Percentiles rank a stretch among this genome's conserved stretches.
These are phyloP conservation scores for Pygocentrus nattereri DNA, from an alignment of 2,797 vertebrate genomes.

Conservation along the genomic window DNA sequence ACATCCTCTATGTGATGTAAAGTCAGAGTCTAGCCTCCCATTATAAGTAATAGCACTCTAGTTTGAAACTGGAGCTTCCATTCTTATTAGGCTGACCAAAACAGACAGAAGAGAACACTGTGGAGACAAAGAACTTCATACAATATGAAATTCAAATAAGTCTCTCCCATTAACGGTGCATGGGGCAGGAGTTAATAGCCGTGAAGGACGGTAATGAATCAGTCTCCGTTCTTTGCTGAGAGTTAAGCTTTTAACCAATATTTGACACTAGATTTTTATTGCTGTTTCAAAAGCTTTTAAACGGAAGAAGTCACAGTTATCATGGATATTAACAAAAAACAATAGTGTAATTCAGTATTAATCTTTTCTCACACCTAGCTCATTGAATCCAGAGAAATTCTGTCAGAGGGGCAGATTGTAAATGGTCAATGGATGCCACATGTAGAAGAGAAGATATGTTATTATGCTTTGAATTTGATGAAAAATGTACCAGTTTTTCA, in stretches of 20 bases:
- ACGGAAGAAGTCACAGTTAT: too few species aligned
- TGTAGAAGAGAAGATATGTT: too few species aligned
- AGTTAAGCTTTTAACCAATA: neutral
- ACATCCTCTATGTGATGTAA: neutral
- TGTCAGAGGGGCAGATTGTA: neutral
- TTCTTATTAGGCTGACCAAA: slow-evolving; percentile 16
- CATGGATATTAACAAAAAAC: too few species aligned
- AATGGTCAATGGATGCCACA: too few species aligned
- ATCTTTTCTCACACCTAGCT: too few species aligned
- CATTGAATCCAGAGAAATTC: neutral
- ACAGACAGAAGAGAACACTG: neutral
- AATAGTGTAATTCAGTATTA: too few species aligned
- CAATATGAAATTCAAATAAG: neutral
- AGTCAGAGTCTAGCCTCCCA: slow-evolving; percentile 10
- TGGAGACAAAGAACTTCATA: neutral
- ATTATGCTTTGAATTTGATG: too few species aligned
- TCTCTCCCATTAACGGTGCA: slow-evolving; percentile 32
- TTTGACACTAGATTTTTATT: neutral
- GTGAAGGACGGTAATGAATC: neutral
- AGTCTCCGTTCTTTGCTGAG: slow-evolving; percentile 3
- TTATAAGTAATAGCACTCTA: slow-evolving; percentile 11
- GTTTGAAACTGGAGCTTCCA: neutral
- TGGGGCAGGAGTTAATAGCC: neutral
- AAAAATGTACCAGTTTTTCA: too few species aligned
- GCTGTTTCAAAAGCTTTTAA: neutral